phyloP scores from a whole-genome alignment of 2,888 invertebrate species.

The Mythimna albipuncta region DNA sequence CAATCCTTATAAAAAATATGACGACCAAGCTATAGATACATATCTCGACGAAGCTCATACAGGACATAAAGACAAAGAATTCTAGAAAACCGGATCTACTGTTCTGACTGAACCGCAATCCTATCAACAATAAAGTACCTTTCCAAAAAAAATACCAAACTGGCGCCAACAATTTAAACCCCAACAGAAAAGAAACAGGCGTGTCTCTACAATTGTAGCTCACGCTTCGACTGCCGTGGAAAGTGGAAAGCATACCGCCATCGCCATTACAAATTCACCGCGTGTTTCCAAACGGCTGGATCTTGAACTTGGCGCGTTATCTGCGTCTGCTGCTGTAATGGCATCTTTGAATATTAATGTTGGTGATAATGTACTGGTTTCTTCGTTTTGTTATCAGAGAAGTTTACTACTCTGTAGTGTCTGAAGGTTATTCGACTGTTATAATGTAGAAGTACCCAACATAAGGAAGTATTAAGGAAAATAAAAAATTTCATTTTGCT shows the following conservation, averaged over 20 bases:
- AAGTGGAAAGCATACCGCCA: constrained; percentile 58
- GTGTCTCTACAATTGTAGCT: constrained; percentile 26
- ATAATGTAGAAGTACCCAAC: neutral
- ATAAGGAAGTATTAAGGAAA: neutral
- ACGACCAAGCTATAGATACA: neutral
- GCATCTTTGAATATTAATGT: constrained; percentile 43
- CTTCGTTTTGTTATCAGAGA: neutral
- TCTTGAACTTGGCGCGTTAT: constrained; percentile 52
- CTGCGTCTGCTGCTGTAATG: constrained; percentile 29
- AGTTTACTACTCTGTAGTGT: neutral
- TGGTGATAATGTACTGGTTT: constrained; percentile 43
- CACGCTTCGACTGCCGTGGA: constrained; percentile 47
- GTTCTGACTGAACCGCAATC: neutral
- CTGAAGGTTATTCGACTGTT: neutral
- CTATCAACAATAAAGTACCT: neutral
- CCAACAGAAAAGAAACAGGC: constrained; percentile 5
- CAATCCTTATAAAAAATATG: neutral
- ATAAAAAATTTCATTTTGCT: neutral
- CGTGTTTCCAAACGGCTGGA: constrained; percentile 41
- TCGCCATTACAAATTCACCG: constrained; percentile 55
- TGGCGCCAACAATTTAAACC: neutral
- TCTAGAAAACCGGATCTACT: neutral
- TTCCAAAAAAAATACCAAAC: neutral
- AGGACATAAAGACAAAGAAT: neutral
- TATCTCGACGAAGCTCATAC: neutral